phyloP scores from a whole-genome alignment of 2,797 vertebrate genomes.

The Cirrhinus mrigala region DNA sequence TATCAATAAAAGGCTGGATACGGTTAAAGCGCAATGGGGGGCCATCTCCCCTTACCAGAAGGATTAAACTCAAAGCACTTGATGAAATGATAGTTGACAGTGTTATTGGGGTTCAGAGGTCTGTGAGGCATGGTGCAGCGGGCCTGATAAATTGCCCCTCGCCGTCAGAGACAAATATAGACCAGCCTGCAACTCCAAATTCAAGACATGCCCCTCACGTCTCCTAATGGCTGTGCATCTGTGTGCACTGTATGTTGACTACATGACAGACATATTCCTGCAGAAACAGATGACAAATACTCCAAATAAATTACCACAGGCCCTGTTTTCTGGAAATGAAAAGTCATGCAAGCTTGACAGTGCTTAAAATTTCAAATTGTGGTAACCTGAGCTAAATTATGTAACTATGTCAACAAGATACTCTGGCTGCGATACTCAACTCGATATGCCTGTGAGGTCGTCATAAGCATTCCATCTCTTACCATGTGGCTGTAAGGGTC shows the following conservation, averaged over 20 bases:
- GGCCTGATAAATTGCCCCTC: slow-evolving; percentile 41
- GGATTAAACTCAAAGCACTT: slow-evolving; percentile 16
- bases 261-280: neutral
- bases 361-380: slow-evolving; percentile 13
- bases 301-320: neutral
- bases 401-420: slow-evolving; percentile 36
- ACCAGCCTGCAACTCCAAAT: slow-evolving; percentile 32
- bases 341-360: neutral
- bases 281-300: neutral
- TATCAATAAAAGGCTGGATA: neutral
- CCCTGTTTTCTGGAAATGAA: neutral
- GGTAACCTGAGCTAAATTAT: slow-evolving; percentile 36
- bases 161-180: slow-evolving; percentile 54
- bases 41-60: neutral
- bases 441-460: slow-evolving; percentile 59
- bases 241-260: neutral
- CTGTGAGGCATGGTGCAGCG: neutral
- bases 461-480: slow-evolving; percentile 47
- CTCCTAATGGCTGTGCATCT: neutral
- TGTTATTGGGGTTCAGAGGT: slow-evolving; percentile 40
- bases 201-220: slow-evolving; percentile 9
- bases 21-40: neutral
- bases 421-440: slow-evolving; percentile 44
- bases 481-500: slow-evolving; percentile 34
- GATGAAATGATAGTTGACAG: slow-evolving; percentile 30